phyloP scores from a whole-genome alignment of 2,797 vertebrate genomes.

The Alosa sapidissima region DNA sequence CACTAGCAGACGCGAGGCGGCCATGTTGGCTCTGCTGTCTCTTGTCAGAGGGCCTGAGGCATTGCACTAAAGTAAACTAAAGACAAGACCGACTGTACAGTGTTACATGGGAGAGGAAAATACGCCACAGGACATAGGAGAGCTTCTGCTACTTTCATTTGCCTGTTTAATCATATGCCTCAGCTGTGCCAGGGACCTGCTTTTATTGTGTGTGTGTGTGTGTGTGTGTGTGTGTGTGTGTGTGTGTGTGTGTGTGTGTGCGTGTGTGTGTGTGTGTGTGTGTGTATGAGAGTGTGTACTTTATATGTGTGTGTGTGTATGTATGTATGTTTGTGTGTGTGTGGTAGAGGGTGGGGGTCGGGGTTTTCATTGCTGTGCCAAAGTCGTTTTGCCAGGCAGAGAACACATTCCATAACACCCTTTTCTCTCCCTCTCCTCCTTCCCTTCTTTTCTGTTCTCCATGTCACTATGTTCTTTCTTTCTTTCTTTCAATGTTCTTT shows the following conservation, averaged over 20 bases:
- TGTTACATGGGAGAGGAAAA: background rate
- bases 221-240: too few relatives aligned
- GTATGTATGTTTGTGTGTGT: too few relatives aligned
- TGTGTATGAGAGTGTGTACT: background rate
- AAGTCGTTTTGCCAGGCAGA: background rate
- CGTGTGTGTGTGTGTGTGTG: background rate
- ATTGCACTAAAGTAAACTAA: background rate
- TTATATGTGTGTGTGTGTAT: too few relatives aligned
- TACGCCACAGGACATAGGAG: background rate
- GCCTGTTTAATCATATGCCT: background rate
- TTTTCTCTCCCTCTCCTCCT: too few relatives aligned
- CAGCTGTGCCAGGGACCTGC: background rate
- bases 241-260: background rate
- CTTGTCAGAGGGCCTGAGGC: background rate
- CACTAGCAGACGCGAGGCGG: background rate
- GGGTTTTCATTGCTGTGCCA: background rate
- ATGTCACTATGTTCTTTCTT: too few relatives aligned
- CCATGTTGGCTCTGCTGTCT: background rate
- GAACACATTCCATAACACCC: background rate
- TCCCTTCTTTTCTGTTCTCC: too few relatives aligned
- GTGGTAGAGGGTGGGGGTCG: too few relatives aligned
- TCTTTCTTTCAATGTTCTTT: too few relatives aligned
- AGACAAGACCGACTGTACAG: background rate
- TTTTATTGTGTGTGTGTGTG: too few relatives aligned
- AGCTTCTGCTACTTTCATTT: background rate